Percentiles rank a stretch among this genome's conserved stretches.
phyloP scores from a whole-genome alignment of 2,888 invertebrate genomes.

The Pseudolycoriella hygida region DNA sequence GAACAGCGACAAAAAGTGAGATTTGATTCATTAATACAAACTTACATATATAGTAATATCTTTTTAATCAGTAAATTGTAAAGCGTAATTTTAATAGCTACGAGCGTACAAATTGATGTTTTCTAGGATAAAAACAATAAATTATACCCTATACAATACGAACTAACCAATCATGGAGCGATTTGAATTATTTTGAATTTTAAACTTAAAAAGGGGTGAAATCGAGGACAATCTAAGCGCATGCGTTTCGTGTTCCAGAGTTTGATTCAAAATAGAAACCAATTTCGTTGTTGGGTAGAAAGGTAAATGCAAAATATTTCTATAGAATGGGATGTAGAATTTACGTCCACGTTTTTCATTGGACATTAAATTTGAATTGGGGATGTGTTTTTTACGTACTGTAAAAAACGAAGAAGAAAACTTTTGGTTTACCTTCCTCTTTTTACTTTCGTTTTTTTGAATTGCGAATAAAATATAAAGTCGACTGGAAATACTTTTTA shows the following conservation, averaged over 20 bases:
- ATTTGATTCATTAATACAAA: no score
- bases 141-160: no score
- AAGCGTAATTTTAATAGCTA: no score
- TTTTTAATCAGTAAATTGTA: no score
- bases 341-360: neutral
- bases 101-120: no score
- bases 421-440: no score
- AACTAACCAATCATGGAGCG: no score
- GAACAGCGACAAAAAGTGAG: neutral
- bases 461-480: no score
- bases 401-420: neutral
- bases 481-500: no score
- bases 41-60: no score
- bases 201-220: neutral
- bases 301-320: neutral
- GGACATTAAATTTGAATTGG: constrained; percentile 1
- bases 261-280: neutral
- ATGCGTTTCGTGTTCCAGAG: neutral
- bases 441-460: no score
- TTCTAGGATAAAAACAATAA: no score
- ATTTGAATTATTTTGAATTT: neutral
- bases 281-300: neutral
- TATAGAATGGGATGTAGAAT: neutral
- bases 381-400: neutral
- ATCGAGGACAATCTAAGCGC: neutral